Evolutionary conservation across 2,113 vertebrate genomes (phyloP).

Genomic region (Dicerorhinus sumatrensis): DNA sequence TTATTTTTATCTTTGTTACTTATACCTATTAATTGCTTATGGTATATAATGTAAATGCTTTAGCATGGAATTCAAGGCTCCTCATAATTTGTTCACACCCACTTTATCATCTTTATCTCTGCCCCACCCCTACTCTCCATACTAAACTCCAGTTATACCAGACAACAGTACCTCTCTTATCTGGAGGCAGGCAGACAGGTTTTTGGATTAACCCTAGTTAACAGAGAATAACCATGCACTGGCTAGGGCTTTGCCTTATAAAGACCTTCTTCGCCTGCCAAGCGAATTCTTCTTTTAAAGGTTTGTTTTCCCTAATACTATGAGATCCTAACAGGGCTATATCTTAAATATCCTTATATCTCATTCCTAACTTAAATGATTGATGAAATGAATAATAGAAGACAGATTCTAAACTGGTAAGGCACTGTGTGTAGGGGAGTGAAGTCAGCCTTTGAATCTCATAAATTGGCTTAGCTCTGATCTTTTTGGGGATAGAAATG

Average conservation of each 20-base stretch:
- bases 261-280: neutral
- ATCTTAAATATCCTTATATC: conserved; percentile 34
- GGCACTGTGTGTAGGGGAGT: neutral
- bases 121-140: neutral
- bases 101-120: conserved; percentile 65
- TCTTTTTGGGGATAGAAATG: neutral
- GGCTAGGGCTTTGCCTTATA: neutral
- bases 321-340: neutral
- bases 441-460: neutral
- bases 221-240: neutral
- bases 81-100: conserved; percentile 46
- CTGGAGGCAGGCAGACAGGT: conserved; percentile 55
- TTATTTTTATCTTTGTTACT: conserved; percentile 22
- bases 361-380: conserved; percentile 20
- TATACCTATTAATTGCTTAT: conserved; percentile 26
- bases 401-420: conserved; percentile 21
- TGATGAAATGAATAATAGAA: conserved; percentile 29
- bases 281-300: conserved; percentile 36
- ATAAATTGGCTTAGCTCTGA: neutral
- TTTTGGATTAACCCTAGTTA: conserved; percentile 61
- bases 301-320: conserved; percentile 13
- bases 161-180: conserved; percentile 50
- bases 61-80: conserved; percentile 33
- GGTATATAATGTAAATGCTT: conserved; percentile 39
- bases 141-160: neutral